Conservation (phyloP, 2,113 vertebrate species). For the Ranitomeya variabilis region DNA sequence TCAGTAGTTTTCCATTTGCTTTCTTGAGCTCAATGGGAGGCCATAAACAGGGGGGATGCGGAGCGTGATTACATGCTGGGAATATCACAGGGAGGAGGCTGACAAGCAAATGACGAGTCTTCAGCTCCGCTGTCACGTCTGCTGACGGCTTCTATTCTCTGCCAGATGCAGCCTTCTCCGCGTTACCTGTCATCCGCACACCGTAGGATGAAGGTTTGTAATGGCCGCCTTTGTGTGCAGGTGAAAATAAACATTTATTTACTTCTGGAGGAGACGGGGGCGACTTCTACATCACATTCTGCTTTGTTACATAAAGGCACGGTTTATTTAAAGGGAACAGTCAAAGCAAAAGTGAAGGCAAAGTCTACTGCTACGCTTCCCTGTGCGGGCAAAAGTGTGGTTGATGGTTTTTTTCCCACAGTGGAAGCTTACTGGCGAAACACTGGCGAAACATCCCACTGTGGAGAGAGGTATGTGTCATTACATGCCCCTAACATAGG, state of each 20-base stretch:
- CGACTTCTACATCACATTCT: background rate
- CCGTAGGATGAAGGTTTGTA: background rate
- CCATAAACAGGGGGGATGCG: background rate
- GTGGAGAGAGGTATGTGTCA: too few relatives aligned
- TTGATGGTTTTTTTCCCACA: too few relatives aligned
- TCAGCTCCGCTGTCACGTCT: conserved; percentile 2
- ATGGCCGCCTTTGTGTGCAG: background rate
- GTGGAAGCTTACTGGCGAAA: too few relatives aligned
- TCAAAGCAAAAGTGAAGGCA: too few relatives aligned
- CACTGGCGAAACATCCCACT: too few relatives aligned
- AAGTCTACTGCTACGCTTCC: too few relatives aligned
- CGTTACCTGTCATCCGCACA: conserved; percentile 4
- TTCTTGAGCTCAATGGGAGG: background rate
- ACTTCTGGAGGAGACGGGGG: background rate
- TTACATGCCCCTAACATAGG: too few relatives aligned
- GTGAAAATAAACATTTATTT: conserved; percentile 3
- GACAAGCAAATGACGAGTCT: conserved; percentile 25
- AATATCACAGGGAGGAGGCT: background rate
- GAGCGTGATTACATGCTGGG: background rate
- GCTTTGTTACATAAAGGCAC: background rate
- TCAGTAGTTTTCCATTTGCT: background rate
- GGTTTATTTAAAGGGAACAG: background rate
- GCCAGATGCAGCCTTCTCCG: background rate
- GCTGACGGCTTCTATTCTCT: conserved; percentile 1
- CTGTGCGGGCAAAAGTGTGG: too few relatives aligned